These are phyloP conservation scores for Phallusia fumigata DNA, from an alignment of 23 tunicate genomes.

Conservation along the genomic window DNA sequence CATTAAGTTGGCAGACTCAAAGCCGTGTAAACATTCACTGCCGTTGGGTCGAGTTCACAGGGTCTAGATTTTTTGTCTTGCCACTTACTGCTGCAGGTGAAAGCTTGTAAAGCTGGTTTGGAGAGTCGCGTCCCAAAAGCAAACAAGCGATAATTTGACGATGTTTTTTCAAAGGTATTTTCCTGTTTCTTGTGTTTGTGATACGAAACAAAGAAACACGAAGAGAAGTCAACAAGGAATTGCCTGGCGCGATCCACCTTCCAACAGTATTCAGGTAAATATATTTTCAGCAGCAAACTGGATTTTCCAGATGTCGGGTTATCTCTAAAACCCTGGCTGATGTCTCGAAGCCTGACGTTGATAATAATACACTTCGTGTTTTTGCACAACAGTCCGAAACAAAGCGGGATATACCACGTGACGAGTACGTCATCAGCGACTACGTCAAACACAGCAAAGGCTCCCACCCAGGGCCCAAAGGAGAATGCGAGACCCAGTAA, in stretches of 20 bases:
- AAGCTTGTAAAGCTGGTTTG: no score
- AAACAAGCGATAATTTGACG: no score
- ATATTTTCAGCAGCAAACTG: not conserved
- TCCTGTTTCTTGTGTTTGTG: not conserved
- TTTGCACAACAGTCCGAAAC: not conserved
- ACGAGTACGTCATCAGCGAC: conserved; percentile 3
- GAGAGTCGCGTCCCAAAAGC: no score
- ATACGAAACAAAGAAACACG: not conserved
- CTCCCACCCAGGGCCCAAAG: not conserved
- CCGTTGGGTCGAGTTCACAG: no score
- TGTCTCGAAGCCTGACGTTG: no score
- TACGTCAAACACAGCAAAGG: not conserved
- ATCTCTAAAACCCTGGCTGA: not conserved
- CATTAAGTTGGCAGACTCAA: no score
- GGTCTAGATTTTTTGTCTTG: no score
- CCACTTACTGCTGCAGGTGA: no score
- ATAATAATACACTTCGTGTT: no score
- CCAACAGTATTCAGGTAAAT: not conserved
- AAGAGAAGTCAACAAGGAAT: not conserved
- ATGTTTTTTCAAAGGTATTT: not conserved
- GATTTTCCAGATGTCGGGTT: not conserved
- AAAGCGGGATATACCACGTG: not conserved
- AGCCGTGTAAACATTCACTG: no score
- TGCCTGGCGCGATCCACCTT: not conserved
- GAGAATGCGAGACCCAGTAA: not conserved